Conservation (phyloP, 2,113 vertebrate genomes). For the Anas platyrhynchos region DNA sequence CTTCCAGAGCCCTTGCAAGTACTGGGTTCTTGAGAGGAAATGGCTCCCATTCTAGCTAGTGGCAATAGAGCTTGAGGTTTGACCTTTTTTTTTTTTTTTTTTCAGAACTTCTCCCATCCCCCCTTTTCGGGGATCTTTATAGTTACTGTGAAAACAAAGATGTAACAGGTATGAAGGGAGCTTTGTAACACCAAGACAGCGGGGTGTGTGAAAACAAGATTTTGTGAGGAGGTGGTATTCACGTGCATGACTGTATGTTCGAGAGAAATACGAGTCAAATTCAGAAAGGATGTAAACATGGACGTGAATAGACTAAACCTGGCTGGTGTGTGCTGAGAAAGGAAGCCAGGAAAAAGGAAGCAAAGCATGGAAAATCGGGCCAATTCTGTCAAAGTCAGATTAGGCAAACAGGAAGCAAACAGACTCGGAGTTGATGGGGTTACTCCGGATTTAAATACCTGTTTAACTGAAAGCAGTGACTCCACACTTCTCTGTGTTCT, state of each 20-base stretch:
- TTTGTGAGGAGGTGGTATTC: background rate
- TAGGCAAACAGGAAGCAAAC: background rate
- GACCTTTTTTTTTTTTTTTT: background rate
- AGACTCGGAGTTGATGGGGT: background rate
- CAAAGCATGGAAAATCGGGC: background rate
- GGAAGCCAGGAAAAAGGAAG: background rate
- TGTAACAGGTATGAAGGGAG: background rate
- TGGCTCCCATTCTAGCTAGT: background rate
- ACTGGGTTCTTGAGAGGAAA: background rate
- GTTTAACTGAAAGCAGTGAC: background rate
- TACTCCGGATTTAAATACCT: background rate
- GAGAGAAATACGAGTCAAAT: background rate
- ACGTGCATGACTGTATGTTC: background rate
- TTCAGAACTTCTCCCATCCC: background rate
- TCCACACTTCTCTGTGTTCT: background rate
- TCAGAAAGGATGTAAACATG: background rate
- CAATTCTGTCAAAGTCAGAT: background rate
- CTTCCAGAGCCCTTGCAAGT: background rate
- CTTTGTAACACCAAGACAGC: background rate
- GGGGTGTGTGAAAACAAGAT: background rate
- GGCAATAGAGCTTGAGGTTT: background rate
- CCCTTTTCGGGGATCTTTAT: background rate
- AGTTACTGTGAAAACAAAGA: background rate
- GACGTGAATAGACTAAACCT: background rate
- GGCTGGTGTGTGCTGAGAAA: background rate